phyloP scores from a whole-genome alignment of 2,888 invertebrate species.

The Smittia aterrima region DNA sequence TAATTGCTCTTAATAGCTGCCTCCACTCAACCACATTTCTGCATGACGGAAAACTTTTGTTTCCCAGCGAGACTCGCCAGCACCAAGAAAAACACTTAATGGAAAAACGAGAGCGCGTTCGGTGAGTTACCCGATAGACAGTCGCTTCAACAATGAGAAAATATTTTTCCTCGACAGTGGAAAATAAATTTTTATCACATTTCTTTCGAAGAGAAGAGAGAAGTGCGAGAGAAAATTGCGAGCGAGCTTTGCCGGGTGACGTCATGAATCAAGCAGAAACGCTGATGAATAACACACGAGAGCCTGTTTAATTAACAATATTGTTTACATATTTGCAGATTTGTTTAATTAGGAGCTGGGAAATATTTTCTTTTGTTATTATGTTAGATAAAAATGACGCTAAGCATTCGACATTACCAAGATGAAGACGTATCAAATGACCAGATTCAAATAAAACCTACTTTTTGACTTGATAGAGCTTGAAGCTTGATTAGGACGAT shows the following conservation, averaged over 20 bases:
- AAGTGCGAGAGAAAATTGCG: neutral
- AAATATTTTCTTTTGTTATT: neutral
- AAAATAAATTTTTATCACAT: neutral
- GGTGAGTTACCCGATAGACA: neutral
- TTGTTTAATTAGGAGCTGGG: neutral
- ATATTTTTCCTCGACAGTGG: neutral
- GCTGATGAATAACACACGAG: neutral
- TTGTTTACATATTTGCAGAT: neutral
- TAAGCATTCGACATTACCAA: no score
- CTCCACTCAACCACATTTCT: neutral
- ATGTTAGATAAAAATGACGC: neutral
- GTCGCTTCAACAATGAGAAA: neutral
- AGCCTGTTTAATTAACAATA: neutral
- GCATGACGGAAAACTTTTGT: neutral
- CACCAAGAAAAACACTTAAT: neutral
- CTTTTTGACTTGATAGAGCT: no score
- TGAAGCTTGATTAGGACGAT: neutral
- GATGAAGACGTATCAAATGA: no score
- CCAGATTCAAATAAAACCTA: no score
- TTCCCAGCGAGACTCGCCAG: conserved; percentile 7
- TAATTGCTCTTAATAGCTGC: neutral
- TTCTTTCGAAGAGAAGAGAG: neutral
- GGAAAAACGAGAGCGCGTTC: no score
- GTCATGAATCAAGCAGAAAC: neutral
- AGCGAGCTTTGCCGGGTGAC: neutral